Evolutionary conservation across 37 sponge, comb jelly and placozoan species (phyloP).

Genomic region (Geodia barretti): DNA sequence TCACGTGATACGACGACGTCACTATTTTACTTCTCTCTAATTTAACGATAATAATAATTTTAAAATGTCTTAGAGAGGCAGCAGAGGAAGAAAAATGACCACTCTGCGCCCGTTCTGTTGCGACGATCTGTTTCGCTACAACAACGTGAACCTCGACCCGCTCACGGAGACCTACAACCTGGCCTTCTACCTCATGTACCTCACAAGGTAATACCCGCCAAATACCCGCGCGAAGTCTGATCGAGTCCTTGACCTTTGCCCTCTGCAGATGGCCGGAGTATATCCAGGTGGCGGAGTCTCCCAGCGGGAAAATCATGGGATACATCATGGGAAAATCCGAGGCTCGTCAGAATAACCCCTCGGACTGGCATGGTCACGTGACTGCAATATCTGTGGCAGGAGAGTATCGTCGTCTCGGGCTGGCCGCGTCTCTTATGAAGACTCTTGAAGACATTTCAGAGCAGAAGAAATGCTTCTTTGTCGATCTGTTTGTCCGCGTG

Average conservation of each 20-base stretch:
- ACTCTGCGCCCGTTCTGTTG: slow-evolving; percentile 85
- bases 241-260: background rate
- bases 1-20: too few species aligned
- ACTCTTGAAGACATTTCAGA: slow-evolving; percentile 89
- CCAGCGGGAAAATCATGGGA: slow-evolving; percentile 93
- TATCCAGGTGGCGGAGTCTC: slow-evolving; percentile 87
- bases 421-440: slow-evolving; percentile 89
- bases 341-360: slow-evolving; percentile 57
- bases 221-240: background rate
- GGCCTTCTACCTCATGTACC: slow-evolving; percentile 83
- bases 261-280: slow-evolving; percentile 90
- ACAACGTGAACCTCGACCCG: slow-evolving; percentile 90
- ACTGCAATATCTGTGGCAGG: slow-evolving; percentile 92
- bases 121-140: slow-evolving; percentile 83
- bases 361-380: slow-evolving; percentile 99
- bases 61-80: too few species aligned
- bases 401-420: slow-evolving; percentile 86
- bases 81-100: slow-evolving; percentile 66
- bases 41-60: too few species aligned
- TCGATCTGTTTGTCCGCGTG: slow-evolving; percentile 95
- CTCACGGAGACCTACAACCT: slow-evolving; percentile 94
- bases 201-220: too few species aligned
- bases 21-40: too few species aligned
- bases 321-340: slow-evolving; percentile 95
- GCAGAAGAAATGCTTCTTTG: slow-evolving; percentile 88